Percentiles rank a stretch among this genome's conserved stretches.
Conservation (phyloP, 2,888 invertebrate species). For the Pyrochroa serraticornis region DNA sequence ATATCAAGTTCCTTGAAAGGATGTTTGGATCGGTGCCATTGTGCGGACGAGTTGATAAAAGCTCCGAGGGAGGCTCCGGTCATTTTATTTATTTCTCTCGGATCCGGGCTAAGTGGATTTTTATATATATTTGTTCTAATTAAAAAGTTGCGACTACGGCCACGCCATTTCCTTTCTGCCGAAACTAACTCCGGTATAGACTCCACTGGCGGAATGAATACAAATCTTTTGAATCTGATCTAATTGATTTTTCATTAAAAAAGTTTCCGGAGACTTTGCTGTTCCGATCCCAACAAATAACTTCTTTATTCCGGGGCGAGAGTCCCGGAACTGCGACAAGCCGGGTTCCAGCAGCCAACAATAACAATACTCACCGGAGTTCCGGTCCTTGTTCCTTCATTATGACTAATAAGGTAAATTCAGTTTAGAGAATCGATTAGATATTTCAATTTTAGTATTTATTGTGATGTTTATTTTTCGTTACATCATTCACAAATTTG, state of each 20-base stretch:
- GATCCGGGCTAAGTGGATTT: slow-evolving; percentile 39
- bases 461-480: too few relatives aligned
- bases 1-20: slow-evolving; percentile 45
- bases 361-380: too few relatives aligned
- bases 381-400: too few relatives aligned
- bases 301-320: too few relatives aligned
- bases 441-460: too few relatives aligned
- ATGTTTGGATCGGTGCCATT: slow-evolving; percentile 40
- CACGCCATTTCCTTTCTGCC: slow-evolving; percentile 3
- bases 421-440: too few relatives aligned
- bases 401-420: too few relatives aligned
- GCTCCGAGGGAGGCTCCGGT: slow-evolving; percentile 20
- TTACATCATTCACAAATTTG: too few relatives aligned
- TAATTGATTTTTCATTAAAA: slow-evolving; percentile 27
- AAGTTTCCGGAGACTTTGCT: slow-evolving; percentile 12
- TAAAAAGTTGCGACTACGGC: slow-evolving; percentile 17
- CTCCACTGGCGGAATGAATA: slow-evolving; percentile 11
- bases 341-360: too few relatives aligned
- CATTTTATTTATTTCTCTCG: slow-evolving; percentile 36
- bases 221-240: slow-evolving; percentile 20
- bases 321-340: too few relatives aligned
- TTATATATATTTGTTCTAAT: slow-evolving; percentile 31
- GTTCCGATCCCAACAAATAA: neutral
- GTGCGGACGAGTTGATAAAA: slow-evolving; percentile 34
- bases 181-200: slow-evolving; percentile 6